A percentile compares a stretch with the other conserved stretches of the same genome.
phyloP scores from a whole-genome alignment of 2,888 invertebrate species.

The Cosmia trapezina region DNA sequence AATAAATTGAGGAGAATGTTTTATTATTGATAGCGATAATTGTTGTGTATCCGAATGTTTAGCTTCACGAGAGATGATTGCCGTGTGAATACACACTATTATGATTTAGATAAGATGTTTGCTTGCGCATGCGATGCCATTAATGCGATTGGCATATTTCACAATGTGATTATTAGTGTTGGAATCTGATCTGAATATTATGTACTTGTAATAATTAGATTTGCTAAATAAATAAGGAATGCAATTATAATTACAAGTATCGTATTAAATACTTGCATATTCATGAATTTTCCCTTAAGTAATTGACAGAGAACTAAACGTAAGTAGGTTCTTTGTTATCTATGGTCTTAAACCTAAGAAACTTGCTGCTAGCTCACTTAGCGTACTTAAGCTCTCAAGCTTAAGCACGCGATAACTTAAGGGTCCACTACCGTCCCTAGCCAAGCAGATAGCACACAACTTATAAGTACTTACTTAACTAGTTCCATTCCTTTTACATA shows the following conservation, averaged over 20 bases:
- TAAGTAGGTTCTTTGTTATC: constrained; percentile 6
- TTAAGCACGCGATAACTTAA: constrained; percentile 35
- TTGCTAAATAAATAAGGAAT: not conserved
- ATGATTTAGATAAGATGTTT: constrained; percentile 57
- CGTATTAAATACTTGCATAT: not conserved
- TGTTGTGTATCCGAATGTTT: constrained; percentile 61
- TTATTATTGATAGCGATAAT: constrained; percentile 67
- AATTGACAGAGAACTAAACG: constrained; percentile 3
- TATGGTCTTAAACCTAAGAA: constrained; percentile 16
- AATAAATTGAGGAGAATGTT: constrained; percentile 68
- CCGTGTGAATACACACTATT: constrained; percentile 56
- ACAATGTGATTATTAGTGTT: constrained; percentile 11
- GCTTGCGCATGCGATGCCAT: constrained; percentile 39
- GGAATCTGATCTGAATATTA: constrained; percentile 5
- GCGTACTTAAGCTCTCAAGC: constrained; percentile 23
- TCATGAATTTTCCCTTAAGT: not conserved
- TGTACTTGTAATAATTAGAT: not conserved
- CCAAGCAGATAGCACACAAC: constrained; percentile 14
- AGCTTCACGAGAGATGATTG: constrained; percentile 44
- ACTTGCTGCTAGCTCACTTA: constrained; percentile 37
- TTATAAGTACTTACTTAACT: not conserved
- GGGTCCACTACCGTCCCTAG: constrained; percentile 11
- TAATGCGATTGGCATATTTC: constrained; percentile 37
- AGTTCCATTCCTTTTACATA: not conserved
- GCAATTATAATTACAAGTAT: not conserved